Base-by-base conservation (phyloP, 92 coral and sea anemone genomes). In the Montipora capitata region DNA sequence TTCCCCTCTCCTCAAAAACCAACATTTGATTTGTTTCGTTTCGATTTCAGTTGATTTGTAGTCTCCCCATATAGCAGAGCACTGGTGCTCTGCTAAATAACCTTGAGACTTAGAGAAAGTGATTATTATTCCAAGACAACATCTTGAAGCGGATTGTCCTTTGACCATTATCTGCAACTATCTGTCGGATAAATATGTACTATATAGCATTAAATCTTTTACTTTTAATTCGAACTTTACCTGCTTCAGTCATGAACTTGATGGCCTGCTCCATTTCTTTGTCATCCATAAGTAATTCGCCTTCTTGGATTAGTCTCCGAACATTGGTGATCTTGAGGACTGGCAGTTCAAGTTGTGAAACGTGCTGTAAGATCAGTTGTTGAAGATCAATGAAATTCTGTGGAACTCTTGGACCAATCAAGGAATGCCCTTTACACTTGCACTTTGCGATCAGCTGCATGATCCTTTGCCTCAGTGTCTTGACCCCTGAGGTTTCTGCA, bases 241-340 rank as follows among this genome's bases (percentile, higher is more conserved):
- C 99, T 72, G 99, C 97, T 74, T 98, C 98, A 71, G 91, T 94
- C 52, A 98, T 68, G 76, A 96, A 98, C 78, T 87, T 92, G 72
- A 96, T 95, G 62, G 99, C 99, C 89, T 98, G 98, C 15, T 90
- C 91, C 66, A 96, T 68, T 82, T 97, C 99, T 0, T 81, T 82
- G 10, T 91, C 94, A 40, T 88, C 91, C 95, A 92, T 96, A 13
- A 76, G 54, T 17, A 94, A 70, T 38, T 88, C 93, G 48, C 82
- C 87, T 14, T 96, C 98, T 70, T 92, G 95, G 66, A 96, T 78
- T 65, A 96, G 91, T 40, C 78, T 93, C 65, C 83, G 94, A 16
- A 95, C 64, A 1, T 86, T 89, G 20, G 79, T 75, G 64, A 83
- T 64, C 16, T 44, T 91, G 85, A 95, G 57, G 77, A 94, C 83